Percentiles rank a stretch among this genome's conserved stretches.
These are phyloP conservation scores for Dendrocincla tyrannina DNA, from an alignment of 2,797 vertebrate genomes.

Conservation along the genomic window DNA sequence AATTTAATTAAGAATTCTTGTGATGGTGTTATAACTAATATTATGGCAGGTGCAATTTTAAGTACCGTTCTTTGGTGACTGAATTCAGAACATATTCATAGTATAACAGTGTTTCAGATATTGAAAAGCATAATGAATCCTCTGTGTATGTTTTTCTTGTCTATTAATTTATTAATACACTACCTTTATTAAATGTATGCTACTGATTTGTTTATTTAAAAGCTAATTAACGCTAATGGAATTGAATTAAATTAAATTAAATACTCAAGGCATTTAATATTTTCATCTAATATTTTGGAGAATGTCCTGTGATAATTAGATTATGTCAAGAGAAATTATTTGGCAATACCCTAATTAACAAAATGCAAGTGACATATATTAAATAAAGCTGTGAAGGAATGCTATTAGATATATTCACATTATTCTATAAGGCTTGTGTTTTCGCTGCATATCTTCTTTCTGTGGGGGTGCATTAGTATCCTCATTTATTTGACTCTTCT, in stretches of 20 bases:
- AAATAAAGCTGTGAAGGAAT: background rate
- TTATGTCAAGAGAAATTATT: background rate
- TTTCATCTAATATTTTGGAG: background rate
- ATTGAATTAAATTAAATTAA: background rate
- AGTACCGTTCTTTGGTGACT: background rate
- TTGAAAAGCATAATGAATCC: background rate
- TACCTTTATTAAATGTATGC: background rate
- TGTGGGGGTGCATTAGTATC: background rate
- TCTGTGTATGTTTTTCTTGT: background rate
- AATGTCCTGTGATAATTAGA: background rate
- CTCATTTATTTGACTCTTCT: background rate
- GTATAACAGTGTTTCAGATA: background rate
- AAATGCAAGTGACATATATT: background rate
- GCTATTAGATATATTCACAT: background rate
- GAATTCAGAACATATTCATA: background rate
- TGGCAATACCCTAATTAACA: background rate
- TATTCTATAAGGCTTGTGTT: background rate
- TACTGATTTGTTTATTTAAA: background rate
- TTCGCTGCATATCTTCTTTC: background rate
- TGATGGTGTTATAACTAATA: background rate
- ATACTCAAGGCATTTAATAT: background rate
- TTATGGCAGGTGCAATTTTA: constrained; percentile 11
- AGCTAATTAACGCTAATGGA: background rate
- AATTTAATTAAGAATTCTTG: constrained; percentile 9
- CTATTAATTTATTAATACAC: background rate